A percentile compares a stretch with the other conserved stretches of the same genome.
phyloP scores from a whole-genome alignment of 2,888 invertebrate species.

The Axea sp. region DNA sequence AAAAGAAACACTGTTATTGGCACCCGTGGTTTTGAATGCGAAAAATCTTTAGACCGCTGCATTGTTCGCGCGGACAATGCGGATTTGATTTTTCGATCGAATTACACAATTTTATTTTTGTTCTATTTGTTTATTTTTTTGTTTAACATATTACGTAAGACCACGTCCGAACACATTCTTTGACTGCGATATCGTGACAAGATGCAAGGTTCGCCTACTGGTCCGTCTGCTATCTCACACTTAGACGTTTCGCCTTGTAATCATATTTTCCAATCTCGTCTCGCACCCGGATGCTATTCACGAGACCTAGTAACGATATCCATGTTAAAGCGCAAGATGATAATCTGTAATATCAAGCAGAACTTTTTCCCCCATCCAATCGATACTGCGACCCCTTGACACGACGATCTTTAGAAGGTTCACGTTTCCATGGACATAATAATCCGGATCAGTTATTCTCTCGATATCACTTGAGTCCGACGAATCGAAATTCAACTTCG shows the following conservation, averaged over 20 bases:
- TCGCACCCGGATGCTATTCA: slow-evolving; percentile 40
- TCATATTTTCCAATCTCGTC: slow-evolving; percentile 51
- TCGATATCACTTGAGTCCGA: slow-evolving; percentile 16
- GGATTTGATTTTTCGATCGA: slow-evolving; percentile 1
- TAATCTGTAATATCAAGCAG: slow-evolving; percentile 53
- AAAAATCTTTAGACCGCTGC: neutral
- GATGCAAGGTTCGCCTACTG: slow-evolving; percentile 14
- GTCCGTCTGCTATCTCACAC: slow-evolving; percentile 30
- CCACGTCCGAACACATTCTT: neutral
- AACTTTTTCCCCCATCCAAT: slow-evolving; percentile 19
- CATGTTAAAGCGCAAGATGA: slow-evolving; percentile 52
- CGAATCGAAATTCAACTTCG: slow-evolving; percentile 25
- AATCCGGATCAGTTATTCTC: slow-evolving; percentile 35
- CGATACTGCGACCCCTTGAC: slow-evolving; percentile 51
- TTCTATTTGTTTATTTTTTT: too few relatives aligned
- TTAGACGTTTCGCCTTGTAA: slow-evolving; percentile 26
- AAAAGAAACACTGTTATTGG: slow-evolving; percentile 46
- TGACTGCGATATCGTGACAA: slow-evolving; percentile 2
- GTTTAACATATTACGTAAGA: neutral
- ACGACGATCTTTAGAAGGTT: slow-evolving; percentile 51
- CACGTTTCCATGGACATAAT: slow-evolving; percentile 46
- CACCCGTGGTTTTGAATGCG: slow-evolving; percentile 4
- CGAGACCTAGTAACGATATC: slow-evolving; percentile 47
- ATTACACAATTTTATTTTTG: too few relatives aligned
- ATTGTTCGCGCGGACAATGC: slow-evolving; percentile 24